Base-by-base conservation (phyloP, 2,888 invertebrate genomes). In the Drosophila sordidapex region DNA sequence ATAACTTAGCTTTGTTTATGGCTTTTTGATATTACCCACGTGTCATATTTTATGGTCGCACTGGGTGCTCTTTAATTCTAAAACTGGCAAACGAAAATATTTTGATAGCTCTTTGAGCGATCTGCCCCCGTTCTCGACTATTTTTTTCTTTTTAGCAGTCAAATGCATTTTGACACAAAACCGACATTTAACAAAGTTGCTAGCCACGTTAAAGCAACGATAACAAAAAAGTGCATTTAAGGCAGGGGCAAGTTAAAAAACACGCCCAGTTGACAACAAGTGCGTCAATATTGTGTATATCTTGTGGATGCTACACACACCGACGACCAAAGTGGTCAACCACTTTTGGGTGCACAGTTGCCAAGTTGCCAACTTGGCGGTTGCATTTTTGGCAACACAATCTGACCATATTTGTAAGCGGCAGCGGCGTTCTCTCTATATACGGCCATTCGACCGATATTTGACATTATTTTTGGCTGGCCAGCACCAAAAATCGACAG, bases 171-270 rank as follows among this genome's bases (percentile, higher is more conserved):
- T 89, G 91, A 90, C 91, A 88, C 77, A 83, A 90, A 90, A 91
- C 81, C 91, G 91, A 91, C 91, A 84, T 90, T 88, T 90, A 82
- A 91, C 91, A 87, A 90, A 90, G 81, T 86, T 81, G 76, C 82
- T 61, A 62, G 79, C 75, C 78, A 75, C 74, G 77, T 84, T 78
- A 52, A 75, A 77, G 73, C 73, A 61, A 58, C 76, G 1, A 21
- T 1, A 65, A 36, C 64, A 68, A 62, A 31, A 31, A 33, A 52
- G n/a, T 15, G 33, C 70, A 35, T 48, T 67, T 63, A 67, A 46
- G 64, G 63, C 61, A 67, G 67, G 61, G 57, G 56, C 60, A 61
- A 61, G 64, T 61, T 66, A 35, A 35, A 74, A 74, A 75, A 82
- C 79, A 82, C 82, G 79, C 82, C 82, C 82, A 64, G 67, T 36